Conservation (phyloP, 2,797 vertebrate genomes). For the Centroberyx gerrardi region DNA sequence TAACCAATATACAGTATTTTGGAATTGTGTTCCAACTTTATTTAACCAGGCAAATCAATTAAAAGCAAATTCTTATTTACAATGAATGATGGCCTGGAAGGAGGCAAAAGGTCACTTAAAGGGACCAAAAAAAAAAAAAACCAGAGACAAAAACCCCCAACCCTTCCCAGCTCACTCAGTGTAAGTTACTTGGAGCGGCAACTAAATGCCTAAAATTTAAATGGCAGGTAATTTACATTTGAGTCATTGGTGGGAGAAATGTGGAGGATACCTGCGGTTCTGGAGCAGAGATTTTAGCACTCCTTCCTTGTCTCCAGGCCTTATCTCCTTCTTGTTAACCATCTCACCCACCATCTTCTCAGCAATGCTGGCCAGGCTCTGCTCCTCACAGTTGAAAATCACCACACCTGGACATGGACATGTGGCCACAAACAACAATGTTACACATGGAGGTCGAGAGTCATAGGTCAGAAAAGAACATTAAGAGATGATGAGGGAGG, state of each 20-base stretch:
- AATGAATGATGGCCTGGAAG: no score
- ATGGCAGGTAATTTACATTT: constrained; percentile 41
- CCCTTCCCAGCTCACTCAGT: neutral
- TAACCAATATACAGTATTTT: no score
- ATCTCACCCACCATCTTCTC: constrained; percentile 88
- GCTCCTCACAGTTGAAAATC: constrained; percentile 88
- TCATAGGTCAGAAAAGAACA: neutral
- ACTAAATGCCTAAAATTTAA: constrained; percentile 39
- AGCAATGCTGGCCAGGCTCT: constrained; percentile 82
- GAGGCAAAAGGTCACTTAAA: no score
- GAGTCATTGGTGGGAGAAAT: constrained; percentile 56
- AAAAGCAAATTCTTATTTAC: no score
- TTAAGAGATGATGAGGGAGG: neutral
- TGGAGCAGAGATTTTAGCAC: constrained; percentile 89
- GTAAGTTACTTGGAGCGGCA: constrained; percentile 29
- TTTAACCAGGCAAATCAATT: no score
- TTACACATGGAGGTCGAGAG: neutral
- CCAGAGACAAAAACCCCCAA: neutral
- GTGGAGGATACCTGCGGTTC: constrained; percentile 75
- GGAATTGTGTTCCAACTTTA: no score
- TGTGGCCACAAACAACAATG: neutral
- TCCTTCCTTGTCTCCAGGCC: constrained; percentile 81
- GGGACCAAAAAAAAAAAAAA: no score
- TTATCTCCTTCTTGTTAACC: constrained; percentile 89
- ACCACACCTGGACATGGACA: constrained; percentile 83